These are phyloP conservation scores for Erpobdella octoculata DNA, from an alignment of 2,888 invertebrate species.

Conservation along the genomic window DNA sequence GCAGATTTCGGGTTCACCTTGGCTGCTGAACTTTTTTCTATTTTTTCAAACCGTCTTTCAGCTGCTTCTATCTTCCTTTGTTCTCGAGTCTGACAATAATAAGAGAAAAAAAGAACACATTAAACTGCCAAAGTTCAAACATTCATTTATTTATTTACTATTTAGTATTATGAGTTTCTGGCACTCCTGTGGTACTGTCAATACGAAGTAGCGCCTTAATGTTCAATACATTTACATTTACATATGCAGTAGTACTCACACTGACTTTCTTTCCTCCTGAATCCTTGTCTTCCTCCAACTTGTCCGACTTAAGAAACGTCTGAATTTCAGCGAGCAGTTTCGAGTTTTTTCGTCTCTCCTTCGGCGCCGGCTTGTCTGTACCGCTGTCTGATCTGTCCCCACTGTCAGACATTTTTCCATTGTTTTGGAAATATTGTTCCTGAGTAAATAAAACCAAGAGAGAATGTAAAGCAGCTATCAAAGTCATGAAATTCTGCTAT, in stretches of 20 bases:
- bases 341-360: constrained; percentile 7
- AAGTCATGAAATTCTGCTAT: neutral
- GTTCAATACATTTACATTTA: neutral
- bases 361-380: neutral
- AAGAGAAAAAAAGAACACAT: neutral
- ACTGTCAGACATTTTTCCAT: neutral
- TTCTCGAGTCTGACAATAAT: constrained; percentile 31
- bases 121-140: neutral
- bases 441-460: neutral
- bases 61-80: constrained; percentile 33
- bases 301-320: neutral
- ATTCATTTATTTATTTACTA: too few relatives aligned
- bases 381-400: neutral
- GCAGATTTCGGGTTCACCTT: too few relatives aligned
- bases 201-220: too few relatives aligned
- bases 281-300: neutral
- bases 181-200: too few relatives aligned
- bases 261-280: constrained; percentile 14
- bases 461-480: neutral
- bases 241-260: neutral
- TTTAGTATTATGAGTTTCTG: too few relatives aligned
- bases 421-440: neutral
- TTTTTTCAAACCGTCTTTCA: constrained; percentile 32
- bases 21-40: constrained; percentile 21
- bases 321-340: constrained; percentile 24